Base-by-base conservation (phyloP, 2,797 vertebrate genomes). In the Enteromius afrohamiltoni region DNA sequence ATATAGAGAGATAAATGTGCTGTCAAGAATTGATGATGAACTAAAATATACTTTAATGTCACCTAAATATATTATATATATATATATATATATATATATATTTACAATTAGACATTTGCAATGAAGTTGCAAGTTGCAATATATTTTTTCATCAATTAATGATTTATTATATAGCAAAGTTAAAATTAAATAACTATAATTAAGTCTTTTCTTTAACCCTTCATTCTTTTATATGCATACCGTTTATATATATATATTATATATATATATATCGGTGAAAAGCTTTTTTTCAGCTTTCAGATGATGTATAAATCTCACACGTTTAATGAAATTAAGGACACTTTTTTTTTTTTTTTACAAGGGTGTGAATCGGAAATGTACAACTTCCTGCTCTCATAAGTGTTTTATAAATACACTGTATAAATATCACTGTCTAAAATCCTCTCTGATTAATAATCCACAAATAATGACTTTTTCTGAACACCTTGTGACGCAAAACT, bases 401-500 rank as follows among this genome's bases (percentile, higher is more conserved):
- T 69, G 51, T 79, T 68, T 53, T 17, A 68, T 58, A 19, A 76
- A 49, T 34, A 17, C 31, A 74, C 58, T 80, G 31, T 45, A 68
- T 70, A 70, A 77, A 80, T 79, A 85, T 69, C 34, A 21, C n/a
- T 62, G 55, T 70, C 86, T 75, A 62, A 86, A 31, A 78, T 53
- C 47, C 53, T 77, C 19, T 37, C 42, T 83, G 79, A 85, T 86
- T 55, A 77, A 62, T 83, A 58, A 74, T 81, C 5, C 17, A 83
- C 55, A 68, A 80, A 83, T 77, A 86, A 83, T 51, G 11, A 13
- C 17, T 70, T 80, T 31, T 19, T 64, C 49, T 62, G 71, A 80
- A 83, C 51, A 8, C 40, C 14, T 31, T 79, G 21, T 88, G 84
- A 88, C 68, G 74, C 70, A 86, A 47, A 79, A n/a, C 37, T 7